Evolutionary conservation across 2,797 vertebrate genomes (phyloP), one percentile per base, ranked within the genome.

Genomic region (Botia kubotai): DNA sequence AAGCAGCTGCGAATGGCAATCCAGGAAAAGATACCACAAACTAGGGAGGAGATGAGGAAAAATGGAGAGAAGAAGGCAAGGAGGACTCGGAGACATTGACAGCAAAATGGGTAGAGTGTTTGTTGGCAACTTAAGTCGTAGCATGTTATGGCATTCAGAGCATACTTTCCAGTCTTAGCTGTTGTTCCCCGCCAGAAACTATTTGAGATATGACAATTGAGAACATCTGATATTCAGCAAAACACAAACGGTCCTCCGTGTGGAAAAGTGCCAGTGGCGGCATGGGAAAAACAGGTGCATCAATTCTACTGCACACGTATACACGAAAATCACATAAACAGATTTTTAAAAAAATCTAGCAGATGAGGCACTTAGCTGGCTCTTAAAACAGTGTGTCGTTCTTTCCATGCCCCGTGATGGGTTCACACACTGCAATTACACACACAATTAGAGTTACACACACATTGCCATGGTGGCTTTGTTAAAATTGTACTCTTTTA

Each of bases 1-100:
- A 95, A 96, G 95, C 95, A 95, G 95, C 93, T 94, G 95, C 94
- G 94, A 95, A 95, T 94, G 94, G 95, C 95, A 95, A 94, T 94
- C 93, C 92, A 91, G 92, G 94, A 96, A 83, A 70, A 85, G 73
- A 77, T 50, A 68, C 55, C n/a, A 53, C 33, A 58, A 73, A 69
- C 74, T 50, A 29, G n/a, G 50, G 62, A 17, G 70, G 50, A 77
- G 72, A 83, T 77, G 63, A 75, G 69, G 46, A 58, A 62, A 66
- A 62, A 43, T 52, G 29, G 19, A 46, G 50, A 21, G 14, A 21
- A 57, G 26, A 82, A 53, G 50, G 66, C 33, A 76, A 60, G 74
- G 57, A 50, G 17, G 43, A 76, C 21, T 33, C 23, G n/a, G 19
- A 81, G 63, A 67, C 52, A 50, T n/a, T 46, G 39, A 63, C 17